Base-by-base conservation (phyloP, 2,888 invertebrate genomes). In the Noctua comes region DNA sequence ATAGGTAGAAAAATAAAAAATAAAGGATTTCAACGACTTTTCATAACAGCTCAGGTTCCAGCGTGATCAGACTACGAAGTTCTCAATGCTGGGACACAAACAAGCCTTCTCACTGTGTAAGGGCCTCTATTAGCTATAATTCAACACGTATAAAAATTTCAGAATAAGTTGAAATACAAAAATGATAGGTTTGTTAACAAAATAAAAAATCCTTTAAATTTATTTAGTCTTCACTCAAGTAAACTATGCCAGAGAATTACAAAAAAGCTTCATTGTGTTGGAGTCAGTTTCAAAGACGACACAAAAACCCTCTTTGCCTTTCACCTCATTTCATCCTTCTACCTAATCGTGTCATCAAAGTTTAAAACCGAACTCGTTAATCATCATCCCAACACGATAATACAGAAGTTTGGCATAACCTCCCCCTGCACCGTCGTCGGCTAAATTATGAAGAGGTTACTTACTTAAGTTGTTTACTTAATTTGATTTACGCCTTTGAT, bases 341-440 rank as follows among this genome's bases (percentile, higher is more conserved):
- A 27, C 24, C 7, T 48, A 65, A 69, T 76, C 69, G 40, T 75
- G 76, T 70, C 72, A 59, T 62, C 46, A 51, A 83, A 86, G 76
- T 83, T 86, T 76, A 48, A 46, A 73, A 68, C 57, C 64, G 36
- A 81, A 68, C 46, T 81, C 73, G 62, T 84, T 86, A 77, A 86
- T 86, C 81, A 76, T 51, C 64, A 59, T 76, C 66, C 27, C 59
- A 80, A 76, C 40, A 73, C 51, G 73, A 80, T 77, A 80, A 84
- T 71, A 62, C 43, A 62, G 62, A 83, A 86, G 74, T 84, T 81
- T 68, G 68, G 21, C 73, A 73, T 0, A 81, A 79, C 72, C 54
- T 77, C 40, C 13, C 62, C 75, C 65, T 54, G 69, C 21, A 66
- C 51, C 16, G 73, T 64, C 13, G 66, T 64, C 13, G 66, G 74